These are phyloP conservation scores for Cyrtodaria siliqua DNA, from an alignment of 2,888 invertebrate species.

Conservation along the genomic window DNA sequence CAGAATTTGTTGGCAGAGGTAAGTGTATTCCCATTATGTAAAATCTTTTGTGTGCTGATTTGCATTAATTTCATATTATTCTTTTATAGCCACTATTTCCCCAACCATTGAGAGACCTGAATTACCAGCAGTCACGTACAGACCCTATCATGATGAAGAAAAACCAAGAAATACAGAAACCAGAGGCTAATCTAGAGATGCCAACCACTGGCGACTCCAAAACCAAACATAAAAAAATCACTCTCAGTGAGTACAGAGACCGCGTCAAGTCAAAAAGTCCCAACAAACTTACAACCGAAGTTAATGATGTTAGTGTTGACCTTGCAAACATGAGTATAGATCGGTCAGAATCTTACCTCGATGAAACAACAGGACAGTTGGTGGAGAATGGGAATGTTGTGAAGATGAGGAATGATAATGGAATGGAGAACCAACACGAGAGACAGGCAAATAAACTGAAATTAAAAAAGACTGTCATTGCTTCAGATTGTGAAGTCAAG, in stretches of 20 bases:
- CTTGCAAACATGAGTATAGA: conserved; percentile 64
- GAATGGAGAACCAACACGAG: not conserved
- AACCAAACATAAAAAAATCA: conserved; percentile 44
- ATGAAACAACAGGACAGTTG: conserved; percentile 44
- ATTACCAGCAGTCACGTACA: conserved; percentile 36
- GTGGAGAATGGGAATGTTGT: not conserved
- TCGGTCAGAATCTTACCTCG: conserved; percentile 24
- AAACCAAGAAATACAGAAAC: too few species aligned
- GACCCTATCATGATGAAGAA: not conserved
- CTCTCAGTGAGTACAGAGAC: conserved; percentile 48
- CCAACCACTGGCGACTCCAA: not conserved
- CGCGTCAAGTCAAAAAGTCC: conserved; percentile 46
- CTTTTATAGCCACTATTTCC: conserved; percentile 15
- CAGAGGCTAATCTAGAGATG: not conserved
- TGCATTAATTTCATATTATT: not conserved
- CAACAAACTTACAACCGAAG: conserved; percentile 20
- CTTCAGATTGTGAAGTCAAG: conserved; percentile 7
- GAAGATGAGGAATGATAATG: not conserved
- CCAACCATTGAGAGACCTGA: conserved; percentile 57
- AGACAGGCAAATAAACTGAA: conserved; percentile 29
- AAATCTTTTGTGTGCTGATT: too few species aligned
- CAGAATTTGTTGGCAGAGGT: too few species aligned
- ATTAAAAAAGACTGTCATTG: conserved; percentile 39
- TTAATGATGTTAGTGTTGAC: conserved; percentile 47
- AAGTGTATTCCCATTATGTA: too few species aligned